Evolutionary conservation across 1,140 invertebrate species (phyloP).

Genomic region (Bombyx mandarina): DNA sequence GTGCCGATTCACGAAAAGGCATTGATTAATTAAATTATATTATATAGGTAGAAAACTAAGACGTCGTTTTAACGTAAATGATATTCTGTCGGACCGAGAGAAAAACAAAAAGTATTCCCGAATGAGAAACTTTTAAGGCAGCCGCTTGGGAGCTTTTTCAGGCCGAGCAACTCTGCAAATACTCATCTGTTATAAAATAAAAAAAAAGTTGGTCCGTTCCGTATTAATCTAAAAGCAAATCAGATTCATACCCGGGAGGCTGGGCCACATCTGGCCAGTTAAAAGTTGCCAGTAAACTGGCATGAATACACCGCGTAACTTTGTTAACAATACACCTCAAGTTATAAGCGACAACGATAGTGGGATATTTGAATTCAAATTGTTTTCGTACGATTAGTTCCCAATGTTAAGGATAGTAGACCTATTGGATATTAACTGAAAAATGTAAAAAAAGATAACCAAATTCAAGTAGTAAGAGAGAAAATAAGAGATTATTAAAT

Average conservation of each 20-base stretch:
- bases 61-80: no score
- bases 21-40: no score
- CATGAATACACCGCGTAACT: constrained; percentile 45
- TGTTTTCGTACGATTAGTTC: background rate
- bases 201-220: constrained; percentile 22
- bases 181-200: constrained; percentile 23
- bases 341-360: constrained; percentile 8
- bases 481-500: no score
- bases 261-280: constrained; percentile 51
- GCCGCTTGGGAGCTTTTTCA: constrained; percentile 7
- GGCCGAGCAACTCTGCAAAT: constrained; percentile 11
- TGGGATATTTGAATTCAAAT: no score
- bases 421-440: no score
- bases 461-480: no score
- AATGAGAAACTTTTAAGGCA: constrained; percentile 10
- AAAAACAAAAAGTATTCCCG: background rate
- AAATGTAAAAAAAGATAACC: no score
- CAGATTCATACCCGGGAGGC: constrained; percentile 29
- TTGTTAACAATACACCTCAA: constrained; percentile 29
- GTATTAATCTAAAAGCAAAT: constrained; percentile 38
- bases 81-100: no score
- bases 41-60: no score
- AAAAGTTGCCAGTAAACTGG: constrained; percentile 45
- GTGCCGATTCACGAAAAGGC: no score
- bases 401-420: background rate